Base-by-base conservation (phyloP, 1,140 invertebrate species). In the Onthophagus taurus region DNA sequence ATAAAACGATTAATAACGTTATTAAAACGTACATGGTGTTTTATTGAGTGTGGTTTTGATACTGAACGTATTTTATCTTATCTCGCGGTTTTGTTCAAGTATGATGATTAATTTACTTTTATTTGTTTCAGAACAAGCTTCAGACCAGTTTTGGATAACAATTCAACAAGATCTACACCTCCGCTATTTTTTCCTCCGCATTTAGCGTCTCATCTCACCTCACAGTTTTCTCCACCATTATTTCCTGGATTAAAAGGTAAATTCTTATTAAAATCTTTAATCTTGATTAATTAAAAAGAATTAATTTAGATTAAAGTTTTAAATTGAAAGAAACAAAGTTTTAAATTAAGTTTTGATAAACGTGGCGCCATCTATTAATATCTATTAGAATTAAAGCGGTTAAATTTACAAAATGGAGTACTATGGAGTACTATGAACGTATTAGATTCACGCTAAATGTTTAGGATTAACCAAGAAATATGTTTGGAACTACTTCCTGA, bases 181-280 rank as follows among this genome's bases (percentile, higher is more conserved):
- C 78, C 78, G 3, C 70, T 89, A 11, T 89, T 89, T 69, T 80
- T 88, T 58, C 83, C 85, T 12, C 83, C 84, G 1, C 85, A 88
- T 60, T 67, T 87, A 51, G 81, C 82, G 3, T 74, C 76, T 0
- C 80, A 81, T 50, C 65, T 79, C 12, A 68, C 71, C 37, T 77
- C 76, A 45, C 81, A 82, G 57, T 82, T 89, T 59, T 80, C 82
- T 30, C 83, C 86, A 45, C 84, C 85, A 1, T 73, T 88, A 16
- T 89, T 89, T 64, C 77, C 81, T 49, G 70, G 64, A 54, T 68
- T 84, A 30, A 84, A 85, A 80, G 80, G 81, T 83, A 70, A 68
- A 49, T 55, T 37, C 13, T 33, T 33, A 33, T 33, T 33, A 33
- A 33, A 33, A 11, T 16, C 31, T 14, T 33, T 33, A 6, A 33